Conservation (phyloP, 2,888 invertebrate species). For the Microctonus hyperodae region DNA sequence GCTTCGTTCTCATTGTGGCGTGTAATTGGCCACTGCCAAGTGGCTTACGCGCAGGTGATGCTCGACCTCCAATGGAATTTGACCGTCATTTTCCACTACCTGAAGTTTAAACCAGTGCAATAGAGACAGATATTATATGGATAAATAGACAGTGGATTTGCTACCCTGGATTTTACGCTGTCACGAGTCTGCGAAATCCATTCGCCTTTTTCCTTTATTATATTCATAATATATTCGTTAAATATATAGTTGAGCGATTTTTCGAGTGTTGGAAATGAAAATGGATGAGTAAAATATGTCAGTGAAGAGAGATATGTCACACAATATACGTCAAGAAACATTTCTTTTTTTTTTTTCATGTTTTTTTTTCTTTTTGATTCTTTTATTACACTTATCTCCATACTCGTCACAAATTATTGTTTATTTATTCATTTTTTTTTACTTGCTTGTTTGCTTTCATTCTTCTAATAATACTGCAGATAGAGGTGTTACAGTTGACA, state of each 20-base stretch:
- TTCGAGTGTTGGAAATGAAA: neutral
- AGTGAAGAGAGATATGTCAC: neutral
- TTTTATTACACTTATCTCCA: slow-evolving; percentile 8
- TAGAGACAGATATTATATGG: neutral
- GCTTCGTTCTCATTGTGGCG: slow-evolving; percentile 28
- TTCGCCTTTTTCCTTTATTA: neutral
- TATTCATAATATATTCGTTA: neutral
- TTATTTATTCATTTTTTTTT: slow-evolving; percentile 6
- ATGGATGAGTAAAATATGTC: neutral
- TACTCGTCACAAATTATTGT: slow-evolving; percentile 4
- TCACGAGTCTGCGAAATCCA: slow-evolving; percentile 36
- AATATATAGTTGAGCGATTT: neutral
- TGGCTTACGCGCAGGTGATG: slow-evolving; percentile 23
- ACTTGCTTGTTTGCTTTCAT: slow-evolving; percentile 14
- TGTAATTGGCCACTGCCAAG: slow-evolving; percentile 34
- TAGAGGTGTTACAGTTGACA: slow-evolving; percentile 53
- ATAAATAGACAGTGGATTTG: slow-evolving; percentile 1
- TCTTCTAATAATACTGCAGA: slow-evolving; percentile 60
- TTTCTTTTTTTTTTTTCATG: slow-evolving; percentile 32
- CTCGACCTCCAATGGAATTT: slow-evolving; percentile 12
- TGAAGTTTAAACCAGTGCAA: slow-evolving; percentile 4
- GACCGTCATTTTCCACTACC: slow-evolving; percentile 11
- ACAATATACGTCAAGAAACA: neutral
- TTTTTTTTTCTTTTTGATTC: slow-evolving; percentile 14
- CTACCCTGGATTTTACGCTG: slow-evolving; percentile 32